Evolutionary conservation across 2,113 vertebrate genomes (phyloP).

Genomic region (rabbit (Oryctolagus cuniculus)): DNA sequence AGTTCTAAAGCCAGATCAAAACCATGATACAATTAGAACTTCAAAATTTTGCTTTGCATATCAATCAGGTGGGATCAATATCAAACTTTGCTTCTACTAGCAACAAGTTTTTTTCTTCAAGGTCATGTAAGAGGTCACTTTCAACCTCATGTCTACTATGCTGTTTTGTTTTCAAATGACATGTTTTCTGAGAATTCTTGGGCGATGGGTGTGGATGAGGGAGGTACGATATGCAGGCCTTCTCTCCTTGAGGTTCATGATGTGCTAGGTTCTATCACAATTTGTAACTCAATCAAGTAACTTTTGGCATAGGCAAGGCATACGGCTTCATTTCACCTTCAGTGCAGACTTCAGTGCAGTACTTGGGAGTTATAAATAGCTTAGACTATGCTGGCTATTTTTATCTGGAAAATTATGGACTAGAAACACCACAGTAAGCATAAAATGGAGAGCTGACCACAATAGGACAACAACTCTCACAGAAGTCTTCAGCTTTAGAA

Average conservation of each 20-base stretch:
- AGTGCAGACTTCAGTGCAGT: background rate
- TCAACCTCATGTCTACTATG: background rate
- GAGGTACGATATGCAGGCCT: no score
- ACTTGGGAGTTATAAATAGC: conserved; percentile 64
- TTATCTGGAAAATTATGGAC: conserved; percentile 70
- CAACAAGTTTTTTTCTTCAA: background rate
- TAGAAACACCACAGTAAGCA: conserved; percentile 20
- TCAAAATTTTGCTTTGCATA: background rate
- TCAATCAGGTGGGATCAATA: background rate
- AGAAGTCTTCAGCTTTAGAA: background rate
- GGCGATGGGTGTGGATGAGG: background rate
- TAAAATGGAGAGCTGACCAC: background rate
- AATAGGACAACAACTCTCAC: background rate
- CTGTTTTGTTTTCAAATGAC: background rate
- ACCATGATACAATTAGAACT: background rate
- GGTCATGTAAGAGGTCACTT: background rate
- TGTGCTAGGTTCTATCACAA: background rate
- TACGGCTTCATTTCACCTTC: conserved; percentile 54
- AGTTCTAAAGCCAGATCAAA: background rate
- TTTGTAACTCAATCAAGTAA: background rate
- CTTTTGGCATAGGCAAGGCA: background rate
- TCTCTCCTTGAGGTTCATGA: background rate
- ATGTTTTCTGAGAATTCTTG: background rate
- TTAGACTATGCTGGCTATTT: conserved; percentile 64
- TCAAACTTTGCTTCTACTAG: background rate